These are phyloP conservation scores for Sepioteuthis lessoniana DNA, from an alignment of 2,888 invertebrate species.

Conservation along the genomic window DNA sequence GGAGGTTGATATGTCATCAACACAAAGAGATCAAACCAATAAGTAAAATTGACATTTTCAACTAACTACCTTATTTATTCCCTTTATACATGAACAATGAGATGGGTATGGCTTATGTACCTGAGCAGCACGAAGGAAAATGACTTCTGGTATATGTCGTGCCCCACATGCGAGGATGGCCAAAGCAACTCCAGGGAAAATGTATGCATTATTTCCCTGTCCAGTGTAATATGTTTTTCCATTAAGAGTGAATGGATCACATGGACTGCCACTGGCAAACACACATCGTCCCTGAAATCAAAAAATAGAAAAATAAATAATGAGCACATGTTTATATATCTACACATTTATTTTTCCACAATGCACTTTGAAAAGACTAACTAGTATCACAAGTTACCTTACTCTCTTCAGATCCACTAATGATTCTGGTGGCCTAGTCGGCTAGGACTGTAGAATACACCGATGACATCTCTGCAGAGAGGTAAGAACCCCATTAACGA, in stretches of 20 bases:
- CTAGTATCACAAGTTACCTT: too few relatives aligned
- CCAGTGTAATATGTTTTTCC: constrained; percentile 91
- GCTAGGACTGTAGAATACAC: too few relatives aligned
- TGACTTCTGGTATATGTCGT: constrained; percentile 92
- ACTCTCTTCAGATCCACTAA: too few relatives aligned
- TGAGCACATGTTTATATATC: neutral
- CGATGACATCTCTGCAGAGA: too few relatives aligned
- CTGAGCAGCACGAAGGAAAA: constrained; percentile 96
- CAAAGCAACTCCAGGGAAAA: constrained; percentile 89
- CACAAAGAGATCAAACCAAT: too few relatives aligned
- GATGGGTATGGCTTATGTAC: constrained; percentile 76
- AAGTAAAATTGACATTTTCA: neutral
- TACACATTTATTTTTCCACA: too few relatives aligned
- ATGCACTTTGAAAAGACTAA: too few relatives aligned
- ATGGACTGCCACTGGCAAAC: constrained; percentile 97
- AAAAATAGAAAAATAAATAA: neutral
- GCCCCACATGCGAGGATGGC: constrained; percentile 94
- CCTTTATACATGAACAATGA: neutral
- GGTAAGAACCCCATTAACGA: too few relatives aligned
- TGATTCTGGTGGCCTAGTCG: too few relatives aligned
- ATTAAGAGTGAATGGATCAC: constrained; percentile 86
- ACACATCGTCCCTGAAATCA: constrained; percentile 89
- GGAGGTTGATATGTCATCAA: too few relatives aligned
- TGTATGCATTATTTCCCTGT: constrained; percentile 83
- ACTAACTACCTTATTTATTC: too few relatives aligned